Evolutionary conservation across 2,113 vertebrate species (phyloP).

Genomic region (Caranx ignobilis): DNA sequence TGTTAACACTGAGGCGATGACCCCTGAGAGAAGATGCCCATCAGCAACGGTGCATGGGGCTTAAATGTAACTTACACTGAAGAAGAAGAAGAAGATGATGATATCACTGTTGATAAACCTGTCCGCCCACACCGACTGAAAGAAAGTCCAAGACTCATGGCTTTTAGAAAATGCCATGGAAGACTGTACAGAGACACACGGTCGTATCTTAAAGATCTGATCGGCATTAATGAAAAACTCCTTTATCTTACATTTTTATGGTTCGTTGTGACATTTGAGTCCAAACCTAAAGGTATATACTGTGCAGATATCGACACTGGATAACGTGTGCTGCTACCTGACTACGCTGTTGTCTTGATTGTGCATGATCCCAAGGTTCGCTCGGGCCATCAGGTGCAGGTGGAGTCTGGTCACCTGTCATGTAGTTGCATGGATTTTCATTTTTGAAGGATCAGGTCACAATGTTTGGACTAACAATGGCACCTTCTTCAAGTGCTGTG

Average conservation of each 20-base stretch:
- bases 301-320: not conserved
- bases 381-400: too few species aligned
- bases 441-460: too few species aligned
- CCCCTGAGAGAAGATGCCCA: not conserved
- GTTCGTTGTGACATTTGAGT: not conserved
- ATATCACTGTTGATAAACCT: constrained; percentile 20
- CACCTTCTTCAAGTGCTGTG: too few species aligned
- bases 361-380: too few species aligned
- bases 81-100: constrained; percentile 6
- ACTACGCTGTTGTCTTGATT: too few species aligned
- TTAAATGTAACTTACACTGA: not conserved
- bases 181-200: not conserved
- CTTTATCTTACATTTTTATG: not conserved
- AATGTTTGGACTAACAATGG: too few species aligned
- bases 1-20: constrained; percentile 8
- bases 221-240: not conserved
- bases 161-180: constrained; percentile 4
- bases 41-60: not conserved
- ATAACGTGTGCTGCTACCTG: not conserved
- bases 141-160: constrained; percentile 11
- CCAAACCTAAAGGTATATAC: not conserved
- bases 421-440: too few species aligned
- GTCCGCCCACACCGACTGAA: constrained; percentile 32
- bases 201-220: too few species aligned
- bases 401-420: too few species aligned